These are phyloP conservation scores for Ceramica pisi DNA, from an alignment of 2,888 invertebrate genomes.

Conservation along the genomic window DNA sequence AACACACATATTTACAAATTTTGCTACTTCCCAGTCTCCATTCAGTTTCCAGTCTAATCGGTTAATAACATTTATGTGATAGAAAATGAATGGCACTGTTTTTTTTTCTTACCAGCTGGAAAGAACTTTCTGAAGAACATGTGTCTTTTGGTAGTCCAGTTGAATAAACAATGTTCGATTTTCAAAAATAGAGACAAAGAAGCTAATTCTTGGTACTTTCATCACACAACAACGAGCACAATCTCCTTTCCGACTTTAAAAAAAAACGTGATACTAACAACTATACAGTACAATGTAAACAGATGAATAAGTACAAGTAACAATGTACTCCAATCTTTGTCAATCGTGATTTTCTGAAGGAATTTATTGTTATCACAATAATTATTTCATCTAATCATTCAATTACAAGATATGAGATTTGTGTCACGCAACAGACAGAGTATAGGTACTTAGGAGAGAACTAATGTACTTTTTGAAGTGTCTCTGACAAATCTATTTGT, in stretches of 20 bases:
- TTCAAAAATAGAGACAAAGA: neutral
- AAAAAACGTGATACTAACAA: neutral
- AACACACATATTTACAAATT: too few species aligned
- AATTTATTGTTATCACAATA: constrained; percentile 30
- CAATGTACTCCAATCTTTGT: neutral
- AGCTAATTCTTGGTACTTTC: neutral
- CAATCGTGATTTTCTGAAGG: neutral
- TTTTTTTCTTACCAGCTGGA: neutral
- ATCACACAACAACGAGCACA: too few species aligned
- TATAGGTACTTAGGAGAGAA: neutral
- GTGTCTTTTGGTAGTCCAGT: neutral
- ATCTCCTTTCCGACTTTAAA: too few species aligned
- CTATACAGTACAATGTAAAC: constrained; percentile 2
- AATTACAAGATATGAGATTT: constrained; percentile 14
- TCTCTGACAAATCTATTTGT: neutral
- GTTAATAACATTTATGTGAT: neutral
- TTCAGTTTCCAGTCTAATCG: neutral
- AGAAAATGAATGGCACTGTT: neutral
- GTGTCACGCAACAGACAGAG: neutral
- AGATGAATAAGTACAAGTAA: constrained; percentile 4
- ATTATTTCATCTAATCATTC: constrained; percentile 16
- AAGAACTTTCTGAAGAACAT: constrained; percentile 7
- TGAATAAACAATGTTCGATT: constrained; percentile 2
- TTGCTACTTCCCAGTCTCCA: too few species aligned
- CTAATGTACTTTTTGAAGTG: too few species aligned